Evolutionary conservation across 2,797 vertebrate species (phyloP).

Genomic region (Siniperca undulata): DNA sequence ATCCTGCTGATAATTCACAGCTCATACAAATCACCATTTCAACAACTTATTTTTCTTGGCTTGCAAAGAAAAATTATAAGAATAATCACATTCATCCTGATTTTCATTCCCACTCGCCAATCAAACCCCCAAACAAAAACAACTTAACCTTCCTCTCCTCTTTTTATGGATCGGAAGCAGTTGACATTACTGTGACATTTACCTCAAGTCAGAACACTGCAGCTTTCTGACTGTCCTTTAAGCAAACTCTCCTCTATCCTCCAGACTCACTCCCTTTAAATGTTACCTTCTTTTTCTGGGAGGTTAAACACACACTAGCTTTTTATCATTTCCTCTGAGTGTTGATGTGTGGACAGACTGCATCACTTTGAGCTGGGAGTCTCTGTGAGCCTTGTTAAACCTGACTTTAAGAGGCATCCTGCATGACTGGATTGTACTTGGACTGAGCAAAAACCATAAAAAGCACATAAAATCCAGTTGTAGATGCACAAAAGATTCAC

Average conservation of each 20-base stretch:
- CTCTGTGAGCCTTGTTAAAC: slow-evolving; percentile 56
- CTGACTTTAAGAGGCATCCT: slow-evolving; percentile 48
- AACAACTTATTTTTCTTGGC: slow-evolving; percentile 10
- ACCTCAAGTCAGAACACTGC: slow-evolving; percentile 65
- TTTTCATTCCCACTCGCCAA: slow-evolving; percentile 12
- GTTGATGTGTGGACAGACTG: slow-evolving; percentile 35
- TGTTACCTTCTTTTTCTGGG: slow-evolving; percentile 52
- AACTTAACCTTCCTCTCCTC: slow-evolving; percentile 72
- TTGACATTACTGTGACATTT: slow-evolving; percentile 89
- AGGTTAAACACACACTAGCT: slow-evolving; percentile 50
- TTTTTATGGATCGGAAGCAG: slow-evolving; percentile 75
- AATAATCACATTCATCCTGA: slow-evolving; percentile 34
- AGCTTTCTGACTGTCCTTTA: slow-evolving; percentile 76
- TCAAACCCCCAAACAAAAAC: slow-evolving; percentile 53
- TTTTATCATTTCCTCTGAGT: slow-evolving; percentile 50
- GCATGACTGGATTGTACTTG: slow-evolving; percentile 32
- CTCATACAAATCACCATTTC: slow-evolving; percentile 17
- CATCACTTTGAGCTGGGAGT: slow-evolving; percentile 38
- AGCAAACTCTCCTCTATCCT: slow-evolving; percentile 73
- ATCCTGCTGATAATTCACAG: slow-evolving; percentile 26
- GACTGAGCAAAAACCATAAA: slow-evolving; percentile 22
- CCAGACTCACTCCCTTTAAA: slow-evolving; percentile 61
- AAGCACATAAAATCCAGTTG: slow-evolving; percentile 17
- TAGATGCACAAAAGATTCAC: background rate
- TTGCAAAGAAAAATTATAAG: slow-evolving; percentile 11